phyloP scores from a whole-genome alignment of 2,797 vertebrate genomes.

The Neoniphon sammara region DNA sequence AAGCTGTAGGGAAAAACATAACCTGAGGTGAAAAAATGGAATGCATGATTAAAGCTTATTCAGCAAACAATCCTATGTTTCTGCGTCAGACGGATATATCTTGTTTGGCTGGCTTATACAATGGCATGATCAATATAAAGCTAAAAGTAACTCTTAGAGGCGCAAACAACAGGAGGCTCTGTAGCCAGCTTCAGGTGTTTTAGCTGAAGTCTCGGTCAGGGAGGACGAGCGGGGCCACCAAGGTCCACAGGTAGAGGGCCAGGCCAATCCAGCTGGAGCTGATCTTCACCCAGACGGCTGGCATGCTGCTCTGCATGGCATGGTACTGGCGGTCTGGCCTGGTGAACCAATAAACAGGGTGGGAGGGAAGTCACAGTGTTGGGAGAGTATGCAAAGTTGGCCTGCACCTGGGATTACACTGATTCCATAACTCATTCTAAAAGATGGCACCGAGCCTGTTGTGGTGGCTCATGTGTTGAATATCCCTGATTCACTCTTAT shows the following conservation, averaged over 20 bases:
- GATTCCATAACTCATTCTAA: too few species aligned
- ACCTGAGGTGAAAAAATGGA: conserved; percentile 27
- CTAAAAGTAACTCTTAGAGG: conserved; percentile 10
- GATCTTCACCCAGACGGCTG: conserved; percentile 95
- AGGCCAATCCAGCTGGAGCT: conserved; percentile 91
- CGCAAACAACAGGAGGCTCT: conserved; percentile 10
- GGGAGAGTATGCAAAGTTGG: background rate
- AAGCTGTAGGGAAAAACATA: conserved; percentile 11
- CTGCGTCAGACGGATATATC: background rate
- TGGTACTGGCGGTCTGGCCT: conserved; percentile 79
- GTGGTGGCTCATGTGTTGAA: too few species aligned
- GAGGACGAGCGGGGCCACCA: conserved; percentile 89
- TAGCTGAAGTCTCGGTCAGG: conserved; percentile 89
- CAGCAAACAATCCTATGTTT: background rate
- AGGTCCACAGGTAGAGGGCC: conserved; percentile 90
- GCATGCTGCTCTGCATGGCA: conserved; percentile 86
- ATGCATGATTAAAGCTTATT: conserved; percentile 28
- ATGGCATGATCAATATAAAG: background rate
- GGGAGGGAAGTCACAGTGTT: background rate
- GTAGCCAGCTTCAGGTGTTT: conserved; percentile 15
- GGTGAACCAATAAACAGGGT: background rate
- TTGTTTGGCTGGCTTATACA: background rate
- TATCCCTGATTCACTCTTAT: too few species aligned
- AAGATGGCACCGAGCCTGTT: too few species aligned
- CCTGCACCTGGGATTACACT: background rate